Conservation (phyloP, 2,888 invertebrate genomes). For the Apomyelois bistriatella region DNA sequence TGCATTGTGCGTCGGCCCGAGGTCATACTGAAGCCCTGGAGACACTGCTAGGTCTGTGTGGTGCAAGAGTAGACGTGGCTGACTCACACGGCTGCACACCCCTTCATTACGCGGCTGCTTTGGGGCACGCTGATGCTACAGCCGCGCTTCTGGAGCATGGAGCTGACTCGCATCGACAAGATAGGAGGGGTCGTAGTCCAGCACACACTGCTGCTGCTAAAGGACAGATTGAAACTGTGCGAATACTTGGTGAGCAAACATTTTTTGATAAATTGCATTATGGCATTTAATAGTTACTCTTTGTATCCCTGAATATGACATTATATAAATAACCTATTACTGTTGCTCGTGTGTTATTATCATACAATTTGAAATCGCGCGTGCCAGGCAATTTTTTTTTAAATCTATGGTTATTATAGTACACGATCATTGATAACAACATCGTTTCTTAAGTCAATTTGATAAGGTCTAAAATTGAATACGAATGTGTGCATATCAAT, state of each 20-base stretch:
- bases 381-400: too few species aligned
- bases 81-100: slow-evolving; percentile 98
- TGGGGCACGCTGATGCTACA: slow-evolving; percentile 97
- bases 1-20: slow-evolving; percentile 98
- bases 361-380: too few species aligned
- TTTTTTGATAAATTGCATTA: too few species aligned
- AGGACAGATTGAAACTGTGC: slow-evolving; percentile 94
- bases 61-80: slow-evolving; percentile 92
- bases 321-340: too few species aligned
- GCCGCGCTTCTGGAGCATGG: slow-evolving; percentile 92
- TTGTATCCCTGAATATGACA: too few species aligned
- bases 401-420: too few species aligned
- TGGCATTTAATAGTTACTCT: background rate
- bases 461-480: too few species aligned
- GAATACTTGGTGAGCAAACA: slow-evolving; percentile 82
- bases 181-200: slow-evolving; percentile 94
- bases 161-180: slow-evolving; percentile 95
- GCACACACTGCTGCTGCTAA: slow-evolving; percentile 97
- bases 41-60: slow-evolving; percentile 91
- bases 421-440: too few species aligned
- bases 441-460: too few species aligned
- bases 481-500: too few species aligned
- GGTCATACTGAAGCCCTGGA: slow-evolving; percentile 96
- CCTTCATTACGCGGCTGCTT: slow-evolving; percentile 96
- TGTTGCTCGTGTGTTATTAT: too few species aligned